Base-by-base conservation (phyloP, 2,888 invertebrate genomes). In the Drosophila paranaensis region DNA sequence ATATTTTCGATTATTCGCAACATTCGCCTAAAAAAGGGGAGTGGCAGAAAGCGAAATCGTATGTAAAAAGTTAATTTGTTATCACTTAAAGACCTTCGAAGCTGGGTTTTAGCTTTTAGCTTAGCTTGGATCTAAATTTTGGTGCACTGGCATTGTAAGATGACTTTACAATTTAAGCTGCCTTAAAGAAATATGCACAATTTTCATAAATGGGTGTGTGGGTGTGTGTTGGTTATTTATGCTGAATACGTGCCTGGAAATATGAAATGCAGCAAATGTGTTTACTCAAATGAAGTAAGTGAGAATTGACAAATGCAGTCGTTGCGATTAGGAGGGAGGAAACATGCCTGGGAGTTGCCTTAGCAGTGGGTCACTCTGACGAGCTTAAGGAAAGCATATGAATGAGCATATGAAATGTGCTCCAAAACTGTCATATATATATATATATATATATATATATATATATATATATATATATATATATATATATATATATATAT, bases 171-270 rank as follows among this genome's bases (percentile, higher is more conserved):
- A 46, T 67, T 61, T 72, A 58, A 77, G 57, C 61, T 39, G 61
- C 58, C 62, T 58, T 60, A 62, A 63, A 43, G 43, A 60, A 48
- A 64, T 61, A 63, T 75, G 68, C 70, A 76, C 55, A 60, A 46
- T 50, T 61, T 25, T 56, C 43, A 55, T 27, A 40, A 55, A 27
- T 43, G 50, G 51, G 37, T 50, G n/a, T 35, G 53, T 39, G 54
- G 40, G 6, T 25, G 27, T 40, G 40, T 58, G 73, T 62, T 42
- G 60, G 79, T 80, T 88, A 90, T 90, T 89, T 90, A 90, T 91
- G 90, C 77, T 79, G 39, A 57, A 81, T 85, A 90, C 90, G 90
- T 90, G 90, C 90, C 90, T 88, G 60, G 89, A 90, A 90, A 90
- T 90, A 88, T 87, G 85, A 89, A 89, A 87, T 83, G 83, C 83